These are phyloP conservation scores for Glaucidium brasilianum DNA, from an alignment of 2,113 vertebrate genomes.

Conservation along the genomic window DNA sequence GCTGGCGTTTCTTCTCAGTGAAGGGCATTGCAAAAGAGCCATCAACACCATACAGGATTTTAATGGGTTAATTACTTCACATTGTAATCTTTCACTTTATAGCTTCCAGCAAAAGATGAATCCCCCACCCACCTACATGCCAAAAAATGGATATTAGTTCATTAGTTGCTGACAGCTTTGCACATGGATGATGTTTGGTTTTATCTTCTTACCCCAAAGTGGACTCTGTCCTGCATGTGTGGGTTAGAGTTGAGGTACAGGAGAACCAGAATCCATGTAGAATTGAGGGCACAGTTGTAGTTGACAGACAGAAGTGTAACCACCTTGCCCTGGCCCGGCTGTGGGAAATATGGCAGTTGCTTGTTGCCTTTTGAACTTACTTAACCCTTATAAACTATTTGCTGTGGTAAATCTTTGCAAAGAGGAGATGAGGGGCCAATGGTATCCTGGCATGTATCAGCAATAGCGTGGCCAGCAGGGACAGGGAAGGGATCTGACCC, in stretches of 20 bases:
- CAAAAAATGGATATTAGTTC: background rate
- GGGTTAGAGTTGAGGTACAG: background rate
- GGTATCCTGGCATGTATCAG: too few relatives aligned
- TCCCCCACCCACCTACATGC: rapidly evolving
- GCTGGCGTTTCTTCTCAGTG: background rate
- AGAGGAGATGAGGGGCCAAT: too few relatives aligned
- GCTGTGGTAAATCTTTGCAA: background rate
- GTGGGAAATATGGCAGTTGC: background rate
- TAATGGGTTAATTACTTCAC: background rate
- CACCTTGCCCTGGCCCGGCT: background rate
- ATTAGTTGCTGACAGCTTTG: background rate
- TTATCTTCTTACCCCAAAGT: background rate
- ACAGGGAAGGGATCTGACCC: too few relatives aligned
- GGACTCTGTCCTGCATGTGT: background rate
- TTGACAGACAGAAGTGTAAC: background rate
- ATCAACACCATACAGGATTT: background rate
- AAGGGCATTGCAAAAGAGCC: background rate
- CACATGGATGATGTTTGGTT: background rate
- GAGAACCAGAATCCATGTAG: background rate
- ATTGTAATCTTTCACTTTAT: background rate
- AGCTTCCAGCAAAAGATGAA: background rate
- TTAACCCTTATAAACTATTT: background rate
- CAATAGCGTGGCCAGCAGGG: too few relatives aligned
- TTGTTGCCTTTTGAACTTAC: background rate
- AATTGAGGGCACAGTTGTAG: background rate